Base-by-base conservation (phyloP, 2,797 vertebrate species). In the Epinephelus coioides region DNA sequence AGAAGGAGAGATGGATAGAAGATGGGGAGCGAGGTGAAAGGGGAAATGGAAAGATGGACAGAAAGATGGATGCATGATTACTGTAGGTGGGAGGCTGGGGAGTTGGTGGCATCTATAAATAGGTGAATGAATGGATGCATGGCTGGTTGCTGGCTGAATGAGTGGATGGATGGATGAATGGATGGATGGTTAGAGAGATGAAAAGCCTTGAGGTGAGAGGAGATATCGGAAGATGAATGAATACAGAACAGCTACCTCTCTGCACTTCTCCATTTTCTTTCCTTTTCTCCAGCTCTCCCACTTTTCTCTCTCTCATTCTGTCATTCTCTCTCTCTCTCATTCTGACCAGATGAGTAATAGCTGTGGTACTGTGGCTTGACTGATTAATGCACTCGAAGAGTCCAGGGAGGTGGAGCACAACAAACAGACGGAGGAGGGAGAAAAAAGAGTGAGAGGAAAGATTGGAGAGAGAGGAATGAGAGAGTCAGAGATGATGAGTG, bases 361-460 rank as follows among this genome's bases (percentile, higher is more conserved):
- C 93, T 60, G 64, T 79, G 84, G 88, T 53, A 59, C 89, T 80
- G 79, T 82, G 88, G 85, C 85, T 89, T 95, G 94, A 93, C 94
- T 95, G 94, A 95, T 94, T 94, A 94, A 95, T 93, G 93, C 88
- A 92, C 93, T 93, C 82, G 62, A 84, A 93, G 85, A 92, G 89
- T 85, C 87, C 78, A 84, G 85, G 85, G 89, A 92, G 91, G 92
- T 90, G 88, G 90, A 91, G 91, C 90, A 92, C 92, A 92, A 93
- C 90, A 94, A 94, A 92, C 89, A 90, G 85, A 91, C 25, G 60
- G 82, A 73, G 81, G 84, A 76, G 73, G 73, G 67, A 78, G 79
- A 63, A 73, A 82, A 82, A 86, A 63, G 66, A 76, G 57, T 10
- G 54, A 73, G 74, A 62, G 60, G 67, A 82, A 74, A 77, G 76